Evolutionary conservation across 2,113 vertebrate genomes (phyloP).

Genomic region (Abramis brama): DNA sequence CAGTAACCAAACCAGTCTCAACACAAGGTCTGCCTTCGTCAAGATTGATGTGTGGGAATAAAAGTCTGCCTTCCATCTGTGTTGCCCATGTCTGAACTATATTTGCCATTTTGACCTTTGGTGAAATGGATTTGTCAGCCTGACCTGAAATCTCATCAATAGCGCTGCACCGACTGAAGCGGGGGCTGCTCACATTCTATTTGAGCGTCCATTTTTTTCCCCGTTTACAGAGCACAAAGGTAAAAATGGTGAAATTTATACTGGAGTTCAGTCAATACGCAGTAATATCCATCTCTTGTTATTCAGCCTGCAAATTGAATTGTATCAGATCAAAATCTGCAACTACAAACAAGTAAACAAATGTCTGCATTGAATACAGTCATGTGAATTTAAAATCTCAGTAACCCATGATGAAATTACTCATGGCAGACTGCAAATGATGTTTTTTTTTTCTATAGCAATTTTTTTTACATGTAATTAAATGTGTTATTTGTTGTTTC

Average conservation of each 20-base stretch:
- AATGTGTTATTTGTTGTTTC: neutral
- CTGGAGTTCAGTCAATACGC: constrained; percentile 25
- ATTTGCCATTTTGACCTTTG: constrained; percentile 61
- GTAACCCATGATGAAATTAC: neutral
- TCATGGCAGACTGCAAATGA: neutral
- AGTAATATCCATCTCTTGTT: neutral
- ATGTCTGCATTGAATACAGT: neutral
- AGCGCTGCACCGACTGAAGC: constrained; percentile 12
- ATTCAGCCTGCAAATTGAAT: neutral
- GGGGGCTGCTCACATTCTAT: constrained; percentile 36
- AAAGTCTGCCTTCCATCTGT: constrained; percentile 21
- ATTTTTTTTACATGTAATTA: too few species aligned
- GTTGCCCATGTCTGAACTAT: constrained; percentile 42
- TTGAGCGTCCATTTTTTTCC: constrained; percentile 41
- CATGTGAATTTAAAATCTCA: neutral
- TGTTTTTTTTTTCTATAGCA: too few species aligned
- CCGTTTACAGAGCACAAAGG: constrained; percentile 63
- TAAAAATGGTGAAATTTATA: constrained; percentile 30
- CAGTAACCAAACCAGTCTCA: neutral
- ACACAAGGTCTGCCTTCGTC: constrained; percentile 6
- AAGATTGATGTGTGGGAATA: constrained; percentile 37
- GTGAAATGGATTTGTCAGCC: constrained; percentile 62
- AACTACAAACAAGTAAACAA: neutral
- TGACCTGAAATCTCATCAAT: constrained; percentile 57
- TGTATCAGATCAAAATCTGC: neutral